These are phyloP conservation scores for Moxostoma hubbsi DNA, from an alignment of 2,797 vertebrate species.

Conservation along the genomic window DNA sequence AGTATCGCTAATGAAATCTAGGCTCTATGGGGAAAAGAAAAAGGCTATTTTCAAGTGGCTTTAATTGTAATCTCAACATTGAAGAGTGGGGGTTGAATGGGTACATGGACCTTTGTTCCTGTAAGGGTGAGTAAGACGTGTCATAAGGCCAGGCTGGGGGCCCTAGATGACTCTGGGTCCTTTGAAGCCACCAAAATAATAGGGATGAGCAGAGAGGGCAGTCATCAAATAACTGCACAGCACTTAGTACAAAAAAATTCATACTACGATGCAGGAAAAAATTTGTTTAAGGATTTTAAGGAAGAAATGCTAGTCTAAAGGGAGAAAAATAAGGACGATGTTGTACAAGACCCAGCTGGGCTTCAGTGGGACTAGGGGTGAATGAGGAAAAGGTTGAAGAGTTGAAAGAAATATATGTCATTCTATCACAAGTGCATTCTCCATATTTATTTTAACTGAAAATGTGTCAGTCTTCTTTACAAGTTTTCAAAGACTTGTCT, in stretches of 20 bases:
- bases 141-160: conserved; percentile 67
- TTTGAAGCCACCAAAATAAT: conserved; percentile 79
- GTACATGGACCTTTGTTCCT: conserved; percentile 62
- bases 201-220: conserved; percentile 74
- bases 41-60: neutral
- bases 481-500: neutral
- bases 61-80: neutral
- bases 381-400: conserved; percentile 77
- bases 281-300: no score
- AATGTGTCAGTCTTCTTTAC: neutral
- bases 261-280: conserved; percentile 59
- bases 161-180: conserved; percentile 64
- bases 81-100: neutral
- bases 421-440: no score
- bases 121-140: conserved; percentile 65
- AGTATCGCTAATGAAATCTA: neutral
- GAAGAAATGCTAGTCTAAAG: neutral
- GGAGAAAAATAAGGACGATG: conserved; percentile 49
- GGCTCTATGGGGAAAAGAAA: neutral
- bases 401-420: no score
- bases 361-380: conserved; percentile 75
- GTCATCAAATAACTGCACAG: conserved; percentile 78
- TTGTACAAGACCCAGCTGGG: conserved; percentile 63
- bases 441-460: no score
- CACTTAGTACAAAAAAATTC: conserved; percentile 74